Percentiles rank a stretch among this genome's conserved stretches.
These are phyloP conservation scores for Anthopleura sola DNA, from an alignment of 64 coral and sea anemone species.

Conservation along the genomic window DNA sequence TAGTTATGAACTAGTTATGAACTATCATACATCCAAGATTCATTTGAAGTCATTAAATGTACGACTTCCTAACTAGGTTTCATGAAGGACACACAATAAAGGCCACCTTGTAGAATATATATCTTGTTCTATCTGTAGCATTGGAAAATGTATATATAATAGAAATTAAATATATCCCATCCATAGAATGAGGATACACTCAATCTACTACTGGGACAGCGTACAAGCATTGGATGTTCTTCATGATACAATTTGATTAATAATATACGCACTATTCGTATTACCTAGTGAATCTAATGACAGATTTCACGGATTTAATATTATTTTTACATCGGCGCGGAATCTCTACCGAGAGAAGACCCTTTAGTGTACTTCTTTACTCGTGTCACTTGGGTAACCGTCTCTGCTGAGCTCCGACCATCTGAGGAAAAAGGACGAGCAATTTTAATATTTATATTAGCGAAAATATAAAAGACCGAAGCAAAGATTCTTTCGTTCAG, in stretches of 20 bases:
- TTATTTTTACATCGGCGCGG: not conserved
- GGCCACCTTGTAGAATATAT: not conserved
- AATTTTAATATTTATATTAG: not conserved
- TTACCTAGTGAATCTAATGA: not conserved
- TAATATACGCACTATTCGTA: not conserved
- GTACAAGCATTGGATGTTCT: not conserved
- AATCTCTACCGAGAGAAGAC: constrained; percentile 3
- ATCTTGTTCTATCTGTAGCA: not conserved
- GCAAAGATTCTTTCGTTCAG: too few species aligned
- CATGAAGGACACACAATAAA: not conserved
- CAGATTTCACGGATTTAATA: not conserved
- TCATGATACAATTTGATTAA: not conserved
- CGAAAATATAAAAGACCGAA: too few species aligned
- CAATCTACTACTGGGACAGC: not conserved
- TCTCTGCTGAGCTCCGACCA: constrained; percentile 18
- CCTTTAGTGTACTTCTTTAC: constrained; percentile 9
- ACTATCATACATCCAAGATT: not conserved
- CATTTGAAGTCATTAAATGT: not conserved
- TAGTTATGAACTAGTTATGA: not conserved
- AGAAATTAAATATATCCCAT: not conserved
- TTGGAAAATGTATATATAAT: not conserved
- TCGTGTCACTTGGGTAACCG: not conserved
- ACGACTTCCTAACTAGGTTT: not conserved
- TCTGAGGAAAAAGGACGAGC: not conserved
- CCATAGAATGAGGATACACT: not conserved